phyloP scores from a whole-genome alignment of 2,113 vertebrate species.

The Acanthochromis polyacanthus region DNA sequence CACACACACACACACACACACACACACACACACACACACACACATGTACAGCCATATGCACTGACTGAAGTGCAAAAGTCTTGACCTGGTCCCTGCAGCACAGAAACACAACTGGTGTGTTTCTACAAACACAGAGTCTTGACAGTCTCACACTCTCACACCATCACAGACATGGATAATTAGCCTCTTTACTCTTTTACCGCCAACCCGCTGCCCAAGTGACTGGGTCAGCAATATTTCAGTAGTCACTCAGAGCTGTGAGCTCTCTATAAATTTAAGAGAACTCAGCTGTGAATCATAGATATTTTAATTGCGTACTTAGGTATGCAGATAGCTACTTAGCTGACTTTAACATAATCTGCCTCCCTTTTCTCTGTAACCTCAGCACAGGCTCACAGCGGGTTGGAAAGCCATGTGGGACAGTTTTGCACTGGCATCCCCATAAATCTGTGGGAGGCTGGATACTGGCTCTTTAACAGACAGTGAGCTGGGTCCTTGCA shows the following conservation, averaged over 20 bases:
- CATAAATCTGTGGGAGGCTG: slow-evolving; percentile 82
- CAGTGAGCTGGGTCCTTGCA: slow-evolving; percentile 67
- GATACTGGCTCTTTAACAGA: slow-evolving; percentile 74
- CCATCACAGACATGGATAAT: slow-evolving; percentile 48
- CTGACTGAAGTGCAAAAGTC: slow-evolving; percentile 37
- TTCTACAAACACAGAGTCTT: slow-evolving; percentile 12
- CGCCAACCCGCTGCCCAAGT: neutral
- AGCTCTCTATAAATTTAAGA: slow-evolving; percentile 36
- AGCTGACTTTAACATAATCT: slow-evolving; percentile 63
- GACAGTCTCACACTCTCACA: slow-evolving; percentile 52
- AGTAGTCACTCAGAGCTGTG: slow-evolving; percentile 9
- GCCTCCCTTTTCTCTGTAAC: slow-evolving; percentile 60
- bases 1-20: slow-evolving; percentile 12
- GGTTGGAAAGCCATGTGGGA: slow-evolving; percentile 81
- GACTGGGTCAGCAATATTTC: slow-evolving; percentile 33
- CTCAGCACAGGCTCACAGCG: slow-evolving; percentile 69
- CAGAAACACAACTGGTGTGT: slow-evolving; percentile 26
- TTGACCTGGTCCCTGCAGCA: slow-evolving; percentile 28
- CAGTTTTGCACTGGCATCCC: slow-evolving; percentile 84
- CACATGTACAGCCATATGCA: neutral
- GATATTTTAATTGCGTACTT: slow-evolving; percentile 45
- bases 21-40: neutral
- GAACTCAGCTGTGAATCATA: slow-evolving; percentile 55
- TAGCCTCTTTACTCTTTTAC: slow-evolving; percentile 34
- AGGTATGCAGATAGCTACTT: slow-evolving; percentile 50